phyloP scores from a whole-genome alignment of 1,140 invertebrate genomes.

The Neodiprion fabricii region DNA sequence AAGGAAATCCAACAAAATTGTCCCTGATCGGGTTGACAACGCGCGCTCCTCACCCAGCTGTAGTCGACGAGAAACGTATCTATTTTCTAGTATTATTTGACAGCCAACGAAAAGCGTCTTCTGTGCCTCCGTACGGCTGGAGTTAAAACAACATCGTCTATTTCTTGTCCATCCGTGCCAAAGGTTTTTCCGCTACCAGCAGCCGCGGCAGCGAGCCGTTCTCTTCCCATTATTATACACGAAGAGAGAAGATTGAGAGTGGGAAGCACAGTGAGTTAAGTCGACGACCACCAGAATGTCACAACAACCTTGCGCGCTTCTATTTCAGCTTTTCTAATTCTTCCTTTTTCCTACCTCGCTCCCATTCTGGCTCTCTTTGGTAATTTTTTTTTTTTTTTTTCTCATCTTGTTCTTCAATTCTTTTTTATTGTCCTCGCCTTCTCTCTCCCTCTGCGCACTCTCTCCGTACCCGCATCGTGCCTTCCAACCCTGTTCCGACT shows the following conservation, averaged over 20 bases:
- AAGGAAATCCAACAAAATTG: too few relatives aligned
- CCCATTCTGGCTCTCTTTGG: not conserved
- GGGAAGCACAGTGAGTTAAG: not conserved
- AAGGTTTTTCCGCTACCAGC: not conserved
- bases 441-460: not conserved
- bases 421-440: not conserved
- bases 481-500: not conserved
- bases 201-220: not conserved
- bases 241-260: not conserved
- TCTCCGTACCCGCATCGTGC: not conserved
- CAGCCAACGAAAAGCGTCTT: not conserved
- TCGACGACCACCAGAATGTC: conserved; percentile 3
- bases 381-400: not conserved
- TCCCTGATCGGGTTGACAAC: too few relatives aligned
- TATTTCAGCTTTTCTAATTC: not conserved
- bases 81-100: not conserved
- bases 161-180: not conserved
- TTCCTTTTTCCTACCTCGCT: not conserved
- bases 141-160: conserved; percentile 2
- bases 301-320: conserved; percentile 3
- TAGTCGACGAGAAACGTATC: not conserved
- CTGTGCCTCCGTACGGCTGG: not conserved
- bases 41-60: too few relatives aligned
- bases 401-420: not conserved
- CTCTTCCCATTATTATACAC: too few relatives aligned